A percentile compares a stretch with the other conserved stretches of the same genome.
Conservation (phyloP, 2,113 vertebrate species). For the Prionailurus viverrinus region DNA sequence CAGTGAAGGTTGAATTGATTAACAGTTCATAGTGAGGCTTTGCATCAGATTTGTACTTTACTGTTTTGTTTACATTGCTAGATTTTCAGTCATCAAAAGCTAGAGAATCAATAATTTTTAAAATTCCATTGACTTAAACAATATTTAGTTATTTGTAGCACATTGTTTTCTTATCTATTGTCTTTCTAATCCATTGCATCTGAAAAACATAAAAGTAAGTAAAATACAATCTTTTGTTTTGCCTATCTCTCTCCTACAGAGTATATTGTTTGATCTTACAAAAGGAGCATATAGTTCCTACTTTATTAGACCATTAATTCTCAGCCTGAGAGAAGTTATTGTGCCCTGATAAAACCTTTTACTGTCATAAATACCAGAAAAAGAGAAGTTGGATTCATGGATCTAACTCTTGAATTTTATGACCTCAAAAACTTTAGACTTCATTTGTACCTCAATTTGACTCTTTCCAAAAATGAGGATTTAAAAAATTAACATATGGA, state of each 20-base stretch:
- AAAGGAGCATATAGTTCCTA: constrained; percentile 17
- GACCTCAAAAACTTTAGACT: not conserved
- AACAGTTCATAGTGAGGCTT: not conserved
- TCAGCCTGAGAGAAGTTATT: constrained; percentile 30
- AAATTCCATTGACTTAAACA: not conserved
- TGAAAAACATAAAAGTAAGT: constrained; percentile 24
- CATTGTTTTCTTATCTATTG: not conserved
- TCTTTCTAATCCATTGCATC: not conserved
- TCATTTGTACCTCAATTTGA: not conserved
- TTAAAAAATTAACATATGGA: not conserved
- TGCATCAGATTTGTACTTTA: not conserved
- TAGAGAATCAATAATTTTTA: not conserved
- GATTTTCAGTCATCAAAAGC: not conserved
- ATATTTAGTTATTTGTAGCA: not conserved
- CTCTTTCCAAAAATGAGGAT: not conserved
- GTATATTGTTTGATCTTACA: constrained; percentile 32
- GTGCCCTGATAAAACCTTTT: constrained; percentile 36
- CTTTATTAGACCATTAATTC: constrained; percentile 72
- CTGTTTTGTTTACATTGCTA: not conserved
- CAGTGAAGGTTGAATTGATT: not conserved
- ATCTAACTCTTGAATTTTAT: constrained; percentile 47
- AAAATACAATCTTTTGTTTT: constrained; percentile 35
- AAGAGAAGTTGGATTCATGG: not conserved
- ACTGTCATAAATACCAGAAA: constrained; percentile 59
- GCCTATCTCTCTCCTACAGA: constrained; percentile 34